phyloP scores from a whole-genome alignment of 2,797 vertebrate species.

The Gila robusta region DNA sequence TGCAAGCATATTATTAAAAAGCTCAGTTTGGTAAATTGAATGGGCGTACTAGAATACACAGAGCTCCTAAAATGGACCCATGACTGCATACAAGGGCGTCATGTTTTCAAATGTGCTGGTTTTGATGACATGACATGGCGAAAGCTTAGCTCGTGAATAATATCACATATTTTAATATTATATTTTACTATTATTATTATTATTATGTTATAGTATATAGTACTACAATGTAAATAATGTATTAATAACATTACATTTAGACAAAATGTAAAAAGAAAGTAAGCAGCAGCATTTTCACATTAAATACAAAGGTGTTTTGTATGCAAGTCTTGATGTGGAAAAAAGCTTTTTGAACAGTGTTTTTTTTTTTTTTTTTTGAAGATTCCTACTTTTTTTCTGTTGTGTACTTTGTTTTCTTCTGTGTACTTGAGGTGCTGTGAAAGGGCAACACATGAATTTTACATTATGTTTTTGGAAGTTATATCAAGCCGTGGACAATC shows the following conservation, averaged over 20 bases:
- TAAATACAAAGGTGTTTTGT: not conserved
- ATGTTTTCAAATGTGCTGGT: not conserved
- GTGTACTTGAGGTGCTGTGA: not conserved
- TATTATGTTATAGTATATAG: no score
- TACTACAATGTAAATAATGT: no score
- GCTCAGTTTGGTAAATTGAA: slow-evolving; percentile 29
- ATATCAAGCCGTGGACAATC: not conserved
- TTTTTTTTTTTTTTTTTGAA: not conserved
- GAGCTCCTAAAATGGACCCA: not conserved
- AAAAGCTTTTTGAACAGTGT: not conserved
- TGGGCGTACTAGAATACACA: not conserved
- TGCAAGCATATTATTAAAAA: slow-evolving; percentile 36
- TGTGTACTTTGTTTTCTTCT: not conserved
- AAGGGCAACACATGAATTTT: not conserved
- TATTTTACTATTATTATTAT: not conserved
- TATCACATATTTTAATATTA: not conserved
- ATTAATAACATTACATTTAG: not conserved
- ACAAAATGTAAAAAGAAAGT: not conserved
- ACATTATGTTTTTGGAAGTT: not conserved
- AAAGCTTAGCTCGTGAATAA: not conserved
- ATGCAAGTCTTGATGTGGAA: not conserved
- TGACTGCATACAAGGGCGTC: not conserved
- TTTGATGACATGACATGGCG: not conserved
- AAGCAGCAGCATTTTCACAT: not conserved
- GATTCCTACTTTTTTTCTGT: not conserved